phyloP scores from a whole-genome alignment of 2,113 vertebrate species.

The Taurulus bubalis region DNA sequence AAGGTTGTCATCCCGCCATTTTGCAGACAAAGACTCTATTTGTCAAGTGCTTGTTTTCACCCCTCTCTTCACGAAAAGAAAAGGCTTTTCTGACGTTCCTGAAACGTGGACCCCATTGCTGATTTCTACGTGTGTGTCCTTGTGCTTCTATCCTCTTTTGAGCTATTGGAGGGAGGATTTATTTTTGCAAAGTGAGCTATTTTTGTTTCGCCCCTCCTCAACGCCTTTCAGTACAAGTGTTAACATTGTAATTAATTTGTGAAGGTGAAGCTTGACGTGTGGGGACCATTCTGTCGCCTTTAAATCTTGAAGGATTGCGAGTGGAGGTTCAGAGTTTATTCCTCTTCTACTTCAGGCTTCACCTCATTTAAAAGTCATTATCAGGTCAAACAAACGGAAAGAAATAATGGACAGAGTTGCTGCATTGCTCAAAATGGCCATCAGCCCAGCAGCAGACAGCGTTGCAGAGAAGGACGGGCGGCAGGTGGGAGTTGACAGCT shows the following conservation, averaged over 20 bases:
- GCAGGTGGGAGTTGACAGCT: conserved; percentile 51
- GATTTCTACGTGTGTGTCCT: conserved; percentile 16
- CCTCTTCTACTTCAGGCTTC: not conserved
- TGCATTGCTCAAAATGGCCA: conserved; percentile 36
- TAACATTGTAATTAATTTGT: not conserved
- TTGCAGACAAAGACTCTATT: conserved; percentile 29
- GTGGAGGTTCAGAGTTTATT: not conserved
- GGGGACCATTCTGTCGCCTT: not conserved
- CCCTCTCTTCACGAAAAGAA: not conserved
- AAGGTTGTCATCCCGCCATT: conserved; percentile 41
- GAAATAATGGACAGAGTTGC: conserved; percentile 8
- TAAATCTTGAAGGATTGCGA: conserved; percentile 1
- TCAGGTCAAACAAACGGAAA: conserved; percentile 5
- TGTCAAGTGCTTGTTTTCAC: conserved; percentile 1
- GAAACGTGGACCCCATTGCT: not conserved
- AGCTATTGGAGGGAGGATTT: not conserved
- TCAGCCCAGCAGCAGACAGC: conserved; percentile 22
- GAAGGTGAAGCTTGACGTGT: too few species aligned
- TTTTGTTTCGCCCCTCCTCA: not conserved
- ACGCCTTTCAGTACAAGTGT: not conserved
- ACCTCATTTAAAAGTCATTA: conserved; percentile 8
- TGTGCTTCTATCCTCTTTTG: not conserved
- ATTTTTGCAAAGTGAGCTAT: conserved; percentile 6
- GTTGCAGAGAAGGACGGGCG: conserved; percentile 16
- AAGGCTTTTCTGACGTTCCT: not conserved